Conservation (phyloP, 2,888 invertebrate species). For the Hypercompe scribonia region DNA sequence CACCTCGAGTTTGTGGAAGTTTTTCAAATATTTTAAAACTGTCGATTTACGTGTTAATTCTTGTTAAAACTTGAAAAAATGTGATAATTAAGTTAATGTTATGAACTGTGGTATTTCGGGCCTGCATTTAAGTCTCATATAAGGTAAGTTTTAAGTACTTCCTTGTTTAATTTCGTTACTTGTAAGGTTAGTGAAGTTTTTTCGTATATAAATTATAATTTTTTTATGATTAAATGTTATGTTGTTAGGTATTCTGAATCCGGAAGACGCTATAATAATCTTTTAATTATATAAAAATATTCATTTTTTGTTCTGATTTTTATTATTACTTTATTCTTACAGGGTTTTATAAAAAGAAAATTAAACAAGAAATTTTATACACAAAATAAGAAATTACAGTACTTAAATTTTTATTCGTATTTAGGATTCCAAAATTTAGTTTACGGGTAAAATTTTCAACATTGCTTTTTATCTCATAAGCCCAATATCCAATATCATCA, state of each 20-base stretch:
- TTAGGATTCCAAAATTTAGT: not conserved
- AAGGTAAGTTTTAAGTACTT: slow-evolving; percentile 51
- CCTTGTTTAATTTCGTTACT: not conserved
- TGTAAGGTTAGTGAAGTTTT: slow-evolving; percentile 43
- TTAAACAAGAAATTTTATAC: not conserved
- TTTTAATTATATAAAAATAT: not conserved
- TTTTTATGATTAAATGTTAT: not conserved
- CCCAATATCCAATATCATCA: not conserved
- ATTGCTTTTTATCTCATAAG: not conserved
- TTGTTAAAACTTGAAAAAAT: slow-evolving; percentile 27
- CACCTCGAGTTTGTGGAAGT: slow-evolving; percentile 48
- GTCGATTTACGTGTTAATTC: slow-evolving; percentile 29
- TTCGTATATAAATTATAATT: not conserved
- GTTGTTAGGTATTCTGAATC: not conserved
- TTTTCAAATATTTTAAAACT: slow-evolving; percentile 42
- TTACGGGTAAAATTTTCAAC: not conserved
- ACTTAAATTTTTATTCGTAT: not conserved
- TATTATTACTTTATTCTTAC: not conserved
- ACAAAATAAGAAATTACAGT: not conserved
- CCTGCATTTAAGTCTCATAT: slow-evolving; percentile 46
- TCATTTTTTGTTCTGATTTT: not conserved
- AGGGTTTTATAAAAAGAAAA: not conserved
- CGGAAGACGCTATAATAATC: not conserved
- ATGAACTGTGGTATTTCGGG: slow-evolving; percentile 30
- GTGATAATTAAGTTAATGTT: slow-evolving; percentile 42